Evolutionary conservation across 2,113 vertebrate genomes (phyloP).

Genomic region (Hepsetus odoe): DNA sequence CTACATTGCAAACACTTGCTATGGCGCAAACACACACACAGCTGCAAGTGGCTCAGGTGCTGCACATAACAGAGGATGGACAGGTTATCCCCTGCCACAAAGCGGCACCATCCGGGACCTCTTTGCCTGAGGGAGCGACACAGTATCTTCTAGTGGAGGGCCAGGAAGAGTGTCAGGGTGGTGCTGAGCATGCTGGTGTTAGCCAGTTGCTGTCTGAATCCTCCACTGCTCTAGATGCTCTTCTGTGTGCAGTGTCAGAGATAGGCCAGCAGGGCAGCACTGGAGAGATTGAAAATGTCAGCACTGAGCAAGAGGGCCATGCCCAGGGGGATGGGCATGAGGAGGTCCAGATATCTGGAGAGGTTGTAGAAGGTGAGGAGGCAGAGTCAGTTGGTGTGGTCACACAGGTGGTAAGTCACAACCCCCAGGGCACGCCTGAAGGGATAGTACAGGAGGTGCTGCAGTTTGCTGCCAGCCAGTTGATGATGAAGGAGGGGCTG

Average conservation of each 20-base stretch:
- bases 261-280: constrained; percentile 6
- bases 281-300: constrained; percentile 69
- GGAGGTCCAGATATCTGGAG: constrained; percentile 69
- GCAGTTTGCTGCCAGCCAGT: constrained; percentile 88
- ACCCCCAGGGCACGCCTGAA: constrained; percentile 76
- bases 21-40: constrained; percentile 79
- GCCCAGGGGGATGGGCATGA: constrained; percentile 30
- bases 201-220: constrained; percentile 70
- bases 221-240: constrained; percentile 87
- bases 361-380: constrained; percentile 67
- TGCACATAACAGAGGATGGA: constrained; percentile 94
- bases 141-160: constrained; percentile 82
- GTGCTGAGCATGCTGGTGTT: constrained; percentile 61
- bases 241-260: constrained; percentile 80
- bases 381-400: constrained; percentile 73
- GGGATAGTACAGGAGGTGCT: constrained; percentile 90
- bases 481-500: constrained; percentile 90
- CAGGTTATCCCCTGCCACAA: constrained; percentile 83
- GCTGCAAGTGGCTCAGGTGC: constrained; percentile 87
- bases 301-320: background rate
- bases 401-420: constrained; percentile 68
- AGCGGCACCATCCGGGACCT: constrained; percentile 67
- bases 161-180: constrained; percentile 55
- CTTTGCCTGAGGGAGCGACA: constrained; percentile 74
- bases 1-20: constrained; percentile 92